Evolutionary conservation across 2,797 vertebrate species (phyloP).

Genomic region (Chaetophractus vellerosus): DNA sequence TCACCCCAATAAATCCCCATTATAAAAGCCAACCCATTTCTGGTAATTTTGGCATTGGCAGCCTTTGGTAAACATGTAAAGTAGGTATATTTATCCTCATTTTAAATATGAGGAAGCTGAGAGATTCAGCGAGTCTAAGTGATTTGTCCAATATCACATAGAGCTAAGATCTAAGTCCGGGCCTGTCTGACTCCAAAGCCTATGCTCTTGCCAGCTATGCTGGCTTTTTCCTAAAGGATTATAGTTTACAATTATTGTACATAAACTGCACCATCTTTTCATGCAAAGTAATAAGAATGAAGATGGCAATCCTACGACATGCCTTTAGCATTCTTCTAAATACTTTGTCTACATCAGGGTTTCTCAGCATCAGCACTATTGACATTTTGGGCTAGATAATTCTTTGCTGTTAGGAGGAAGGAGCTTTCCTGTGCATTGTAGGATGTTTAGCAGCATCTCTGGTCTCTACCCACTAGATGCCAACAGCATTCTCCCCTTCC

Average conservation of each 20-base stretch:
- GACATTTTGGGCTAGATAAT: background rate
- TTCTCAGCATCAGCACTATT: background rate
- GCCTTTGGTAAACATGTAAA: background rate
- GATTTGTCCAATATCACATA: background rate
- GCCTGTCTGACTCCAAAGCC: background rate
- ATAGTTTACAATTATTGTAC: background rate
- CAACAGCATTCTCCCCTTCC: no score
- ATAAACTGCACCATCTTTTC: background rate
- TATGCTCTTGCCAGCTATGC: background rate
- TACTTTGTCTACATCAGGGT: background rate
- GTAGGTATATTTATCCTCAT: slow-evolving; percentile 17
- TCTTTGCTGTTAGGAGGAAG: background rate
- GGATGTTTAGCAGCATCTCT: background rate
- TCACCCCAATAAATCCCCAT: slow-evolving; percentile 13
- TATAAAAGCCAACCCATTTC: background rate
- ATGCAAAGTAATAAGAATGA: background rate
- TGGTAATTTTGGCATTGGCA: no score
- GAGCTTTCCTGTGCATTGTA: background rate
- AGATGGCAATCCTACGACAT: background rate
- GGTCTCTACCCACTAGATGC: background rate
- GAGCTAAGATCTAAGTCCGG: background rate
- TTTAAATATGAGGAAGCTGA: slow-evolving; percentile 17
- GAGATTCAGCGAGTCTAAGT: background rate
- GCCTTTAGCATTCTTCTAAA: background rate
- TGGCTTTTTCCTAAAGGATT: slow-evolving; percentile 20